Base-by-base conservation (phyloP, 2,797 vertebrate species). In the Tangara arthus region DNA sequence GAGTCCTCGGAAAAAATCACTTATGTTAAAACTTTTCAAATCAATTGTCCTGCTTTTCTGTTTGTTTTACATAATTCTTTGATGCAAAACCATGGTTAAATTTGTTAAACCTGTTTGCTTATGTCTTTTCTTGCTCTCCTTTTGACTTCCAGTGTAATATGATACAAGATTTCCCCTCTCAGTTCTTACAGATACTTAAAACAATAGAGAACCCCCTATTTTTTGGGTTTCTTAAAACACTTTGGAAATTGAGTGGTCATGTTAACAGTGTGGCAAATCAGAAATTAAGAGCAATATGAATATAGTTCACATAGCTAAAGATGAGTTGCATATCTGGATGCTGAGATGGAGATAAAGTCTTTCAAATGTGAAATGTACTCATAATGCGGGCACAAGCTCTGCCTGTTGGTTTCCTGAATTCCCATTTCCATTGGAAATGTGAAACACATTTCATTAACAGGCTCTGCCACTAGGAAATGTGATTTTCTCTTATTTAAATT, bases 401-500 rank as follows among this genome's bases (percentile, higher is more conserved):
- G 63, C 84, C 63, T 88, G 53, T 79, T 95, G 64, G 50, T 89
- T 96, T 90, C 63, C 82, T 91, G 72, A 83, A 88, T 94, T 70
- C 73, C 82, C 66, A 93, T 97, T 96, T 95, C 89, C 82, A 94
- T 79, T 96, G 94, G 94, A 96, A 93, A 95, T 96, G 82, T 53
- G 70, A 90, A 96, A 66, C 52, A 35, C 70, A 75, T 86, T 94
- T 94, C 63, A 86, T 93, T 91, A 94, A 79, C 82, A 94, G 85
- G 87, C 82, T 95, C 55, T 93, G 30, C 91, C 80, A 86, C 77
- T 83, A 91, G 52, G 59, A 95, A 95, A 82, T 77, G 85, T 66
- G 65, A 87, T 90, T 95, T 96, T 97, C 87, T 94, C 85, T 70
- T 90, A 95, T 95, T 96, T 90, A 93, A 96, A 94, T 94, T 50